A percentile compares a stretch with the other conserved stretches of the same genome.
Evolutionary conservation across 2,113 vertebrate species (phyloP).

Genomic region (Forbesichthys papilliferus): DNA sequence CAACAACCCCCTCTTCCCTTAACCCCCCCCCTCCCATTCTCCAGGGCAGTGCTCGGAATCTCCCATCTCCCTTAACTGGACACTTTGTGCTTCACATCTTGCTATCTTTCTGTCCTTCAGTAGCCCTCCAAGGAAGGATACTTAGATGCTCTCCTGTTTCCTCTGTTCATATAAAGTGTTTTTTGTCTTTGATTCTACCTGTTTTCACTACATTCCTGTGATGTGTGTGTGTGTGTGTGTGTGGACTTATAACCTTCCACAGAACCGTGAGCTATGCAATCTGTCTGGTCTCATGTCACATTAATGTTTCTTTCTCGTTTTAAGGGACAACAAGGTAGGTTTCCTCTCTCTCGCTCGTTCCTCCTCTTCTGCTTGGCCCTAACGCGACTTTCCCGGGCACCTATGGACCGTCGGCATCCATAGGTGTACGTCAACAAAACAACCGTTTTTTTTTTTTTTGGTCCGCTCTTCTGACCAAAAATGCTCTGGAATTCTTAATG

Average conservation of each 20-base stretch:
- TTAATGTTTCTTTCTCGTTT: not conserved
- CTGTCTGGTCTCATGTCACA: conserved; percentile 20
- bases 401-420: conserved; percentile 62
- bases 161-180: too few species aligned
- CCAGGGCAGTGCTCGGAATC: conserved; percentile 49
- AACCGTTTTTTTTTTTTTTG: conserved; percentile 20
- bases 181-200: too few species aligned
- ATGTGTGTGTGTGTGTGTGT: not conserved
- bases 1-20: not conserved
- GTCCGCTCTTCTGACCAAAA: conserved; percentile 49
- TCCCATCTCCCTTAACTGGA: conserved; percentile 32
- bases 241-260: not conserved
- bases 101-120: conserved; percentile 30
- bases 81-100: conserved; percentile 46
- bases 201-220: not conserved
- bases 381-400: conserved; percentile 54
- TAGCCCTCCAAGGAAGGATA: too few species aligned
- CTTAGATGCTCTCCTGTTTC: too few species aligned
- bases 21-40: conserved; percentile 5
- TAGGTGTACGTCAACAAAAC: conserved; percentile 71
- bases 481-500: conserved; percentile 31
- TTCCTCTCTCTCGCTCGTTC: conserved; percentile 17
- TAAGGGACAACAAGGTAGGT: conserved; percentile 17
- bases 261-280: not conserved
- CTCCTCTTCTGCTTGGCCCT: conserved; percentile 38